Conservation (phyloP, 2,113 vertebrate species). For the Lipotes vexillifer region DNA sequence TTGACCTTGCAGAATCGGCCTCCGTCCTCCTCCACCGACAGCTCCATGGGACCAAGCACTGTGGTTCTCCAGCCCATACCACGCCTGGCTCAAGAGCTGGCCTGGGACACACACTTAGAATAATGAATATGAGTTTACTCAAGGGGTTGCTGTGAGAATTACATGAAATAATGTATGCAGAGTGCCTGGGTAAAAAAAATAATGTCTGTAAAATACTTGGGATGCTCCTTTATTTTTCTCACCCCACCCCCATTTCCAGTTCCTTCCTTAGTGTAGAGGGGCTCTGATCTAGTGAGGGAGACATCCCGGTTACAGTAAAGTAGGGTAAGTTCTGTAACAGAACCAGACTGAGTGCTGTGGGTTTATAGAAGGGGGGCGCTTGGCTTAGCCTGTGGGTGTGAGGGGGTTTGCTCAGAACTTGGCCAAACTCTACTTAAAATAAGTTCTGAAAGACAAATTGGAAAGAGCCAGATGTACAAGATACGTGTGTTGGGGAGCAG, state of each 20-base stretch:
- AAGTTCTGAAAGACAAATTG: neutral
- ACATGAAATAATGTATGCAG: neutral
- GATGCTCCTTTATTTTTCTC: neutral
- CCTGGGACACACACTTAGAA: neutral
- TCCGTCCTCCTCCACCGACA: neutral
- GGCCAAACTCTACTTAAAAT: neutral
- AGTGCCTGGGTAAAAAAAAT: neutral
- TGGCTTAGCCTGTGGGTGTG: neutral
- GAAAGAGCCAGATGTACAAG: neutral
- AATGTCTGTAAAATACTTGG: neutral
- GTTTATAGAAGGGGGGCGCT: accelerated
- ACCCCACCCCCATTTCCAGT: neutral
- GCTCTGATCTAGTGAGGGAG: neutral
- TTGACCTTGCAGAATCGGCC: neutral
- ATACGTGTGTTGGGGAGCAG: neutral
- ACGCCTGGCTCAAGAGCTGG: neutral
- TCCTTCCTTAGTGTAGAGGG: neutral
- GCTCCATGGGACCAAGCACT: neutral
- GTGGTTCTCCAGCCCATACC: neutral
- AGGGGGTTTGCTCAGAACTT: neutral
- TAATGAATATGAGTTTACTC: neutral
- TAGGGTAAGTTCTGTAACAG: neutral
- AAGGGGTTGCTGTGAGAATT: neutral
- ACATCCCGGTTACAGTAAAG: neutral
- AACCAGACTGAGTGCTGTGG: neutral